Evolutionary conservation across 1,140 invertebrate species (phyloP), one percentile per base, ranked within the genome.

Genomic region (Rhizoglyphus robini): DNA sequence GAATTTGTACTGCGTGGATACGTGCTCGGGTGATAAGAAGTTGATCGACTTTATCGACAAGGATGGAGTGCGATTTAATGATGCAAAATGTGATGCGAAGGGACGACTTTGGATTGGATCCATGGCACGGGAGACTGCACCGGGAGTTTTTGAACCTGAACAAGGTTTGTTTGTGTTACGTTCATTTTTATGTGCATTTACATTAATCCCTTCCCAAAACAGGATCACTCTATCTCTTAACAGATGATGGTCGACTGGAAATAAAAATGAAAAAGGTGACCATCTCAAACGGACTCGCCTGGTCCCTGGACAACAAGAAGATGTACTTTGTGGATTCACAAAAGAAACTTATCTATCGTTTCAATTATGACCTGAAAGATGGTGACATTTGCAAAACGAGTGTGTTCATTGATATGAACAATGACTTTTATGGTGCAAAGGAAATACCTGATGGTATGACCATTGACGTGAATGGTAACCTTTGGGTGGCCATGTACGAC

Each of bases 211-310:
- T 30, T 18, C 34, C 51, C 23, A 80, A 78, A 68, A 32, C n/a
- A n/a, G n/a, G n/a, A n/a, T n/a, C n/a, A n/a, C n/a, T n/a, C n/a
- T n/a, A n/a, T n/a, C n/a, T n/a, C n/a, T n/a, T n/a, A n/a, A n/a
- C n/a, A n/a, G n/a, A n/a, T n/a, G n/a, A n/a, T n/a, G n/a, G n/a
- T n/a, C 65, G 51, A 15, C 25, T 59, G 36, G 54, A 47, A 41
- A 57, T 49, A 70, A 65, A 72, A n/a, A 48, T 70, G 0, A 67
- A 71, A 4, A 69, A 73, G 57, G 68, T 78, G 31, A 73, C 81
- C 54, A 84, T 90, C 57, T 87, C 86, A 30, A 94, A 92, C 73
- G 89, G 90, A 0, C 73, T 92, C 4, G 83, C 83, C 8, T 93
- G 89, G 89, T 84, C 83, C 68, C 72, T 76, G 4, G 79, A 83